phyloP scores from a whole-genome alignment of 2,113 vertebrate genomes.

The Chaenogobius annularis region DNA sequence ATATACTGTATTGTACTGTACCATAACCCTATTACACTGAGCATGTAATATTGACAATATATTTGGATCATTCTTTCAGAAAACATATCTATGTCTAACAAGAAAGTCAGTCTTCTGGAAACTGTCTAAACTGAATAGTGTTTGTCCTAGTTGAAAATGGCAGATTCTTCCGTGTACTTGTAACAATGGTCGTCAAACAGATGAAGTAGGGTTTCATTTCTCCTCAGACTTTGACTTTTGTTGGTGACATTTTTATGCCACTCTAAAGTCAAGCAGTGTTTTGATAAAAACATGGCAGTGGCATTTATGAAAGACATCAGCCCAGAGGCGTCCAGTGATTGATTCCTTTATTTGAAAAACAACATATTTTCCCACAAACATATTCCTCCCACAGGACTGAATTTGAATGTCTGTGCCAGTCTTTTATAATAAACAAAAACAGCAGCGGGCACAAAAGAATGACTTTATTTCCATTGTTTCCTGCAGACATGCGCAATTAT shows the following conservation, averaged over 20 bases:
- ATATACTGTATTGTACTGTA: too few relatives aligned
- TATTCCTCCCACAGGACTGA: slow-evolving; percentile 6
- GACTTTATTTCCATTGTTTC: background rate
- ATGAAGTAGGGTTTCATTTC: background rate
- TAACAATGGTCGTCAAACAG: background rate
- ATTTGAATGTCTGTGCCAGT: background rate
- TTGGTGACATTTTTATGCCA: slow-evolving; percentile 7
- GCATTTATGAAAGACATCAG: slow-evolving; percentile 11
- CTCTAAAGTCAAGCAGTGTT: slow-evolving; percentile 4
- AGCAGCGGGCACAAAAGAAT: background rate
- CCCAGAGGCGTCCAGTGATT: slow-evolving; percentile 12
- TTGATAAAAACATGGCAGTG: slow-evolving; percentile 10
- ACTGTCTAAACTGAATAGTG: background rate
- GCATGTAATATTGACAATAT: too few relatives aligned
- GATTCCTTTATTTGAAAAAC: slow-evolving; percentile 12
- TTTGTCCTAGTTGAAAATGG: background rate
- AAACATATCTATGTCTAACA: too few relatives aligned
- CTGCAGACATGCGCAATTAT: background rate
- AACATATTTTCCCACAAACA: slow-evolving; percentile 6
- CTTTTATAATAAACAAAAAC: slow-evolving; percentile 5
- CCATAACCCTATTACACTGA: too few relatives aligned
- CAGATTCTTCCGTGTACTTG: background rate
- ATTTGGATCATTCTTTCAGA: too few relatives aligned
- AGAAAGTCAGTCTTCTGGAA: too few relatives aligned
- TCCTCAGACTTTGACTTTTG: background rate